Evolutionary conservation across 2,113 vertebrate species (phyloP), one percentile per base, ranked within the genome.

Genomic region (Hypanus sabinus): DNA sequence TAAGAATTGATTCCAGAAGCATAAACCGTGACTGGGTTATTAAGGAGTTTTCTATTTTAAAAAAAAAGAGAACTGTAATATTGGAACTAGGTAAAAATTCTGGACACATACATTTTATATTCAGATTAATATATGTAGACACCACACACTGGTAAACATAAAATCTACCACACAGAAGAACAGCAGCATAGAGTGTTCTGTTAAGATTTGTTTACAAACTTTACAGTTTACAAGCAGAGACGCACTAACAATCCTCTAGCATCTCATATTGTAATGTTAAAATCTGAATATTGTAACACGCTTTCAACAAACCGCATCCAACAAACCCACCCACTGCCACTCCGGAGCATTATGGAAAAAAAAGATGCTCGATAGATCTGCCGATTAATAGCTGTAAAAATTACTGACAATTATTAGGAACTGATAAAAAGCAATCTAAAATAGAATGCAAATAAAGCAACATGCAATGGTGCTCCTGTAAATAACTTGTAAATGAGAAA

Each of bases 11-110:
- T 94, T 99, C 99, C 97, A 99, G 95, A 0, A 99, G 96, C 97
- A 99, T 98, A 95, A 99, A 97, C 7, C 98, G 97, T 0, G 99
- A 98, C 95, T 99, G 99, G 68, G 98, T 98, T 94, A 99, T 97
- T 90, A 99, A 95, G 36, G 98, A 96, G 30, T 99, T 99, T 95
- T 99, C 99, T 98, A 96, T 94, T 5, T 90, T 9, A 88, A 94
- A 93, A 73, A 85, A 0, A 85, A 71, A 16, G 14, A 71, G 9
- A 85, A 57, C 81, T 65, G 38, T 0, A 90, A 18, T 12, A 90
- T 68, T 76, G 65, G 55, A 77, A 81, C 36, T 20, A 79, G n/a
- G 16, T 7, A 16, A 11, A 68, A 68, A 65, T 68, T 65, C n/a
- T 90, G 57, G 6, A 65, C 18, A 65, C 65, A 68, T 62, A 16